Percentiles rank a stretch among this genome's conserved stretches.
Evolutionary conservation across 2,888 invertebrate genomes (phyloP).

Genomic region (Miltochrista miniata): DNA sequence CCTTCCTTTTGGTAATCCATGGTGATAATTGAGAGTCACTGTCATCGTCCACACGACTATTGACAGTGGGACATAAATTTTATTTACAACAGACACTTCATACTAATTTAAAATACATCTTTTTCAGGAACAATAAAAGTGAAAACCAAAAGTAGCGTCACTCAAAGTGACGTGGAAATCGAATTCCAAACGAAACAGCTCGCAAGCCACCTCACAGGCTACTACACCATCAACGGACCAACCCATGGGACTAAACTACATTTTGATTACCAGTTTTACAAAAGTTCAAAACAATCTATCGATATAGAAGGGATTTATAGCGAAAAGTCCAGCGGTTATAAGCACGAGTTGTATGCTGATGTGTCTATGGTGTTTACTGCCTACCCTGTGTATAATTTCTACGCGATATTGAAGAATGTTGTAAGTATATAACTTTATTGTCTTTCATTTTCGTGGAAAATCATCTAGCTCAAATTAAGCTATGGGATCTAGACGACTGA

Average conservation of each 20-base stretch:
- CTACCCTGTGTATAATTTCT: slow-evolving; percentile 89
- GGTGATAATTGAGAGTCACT: too few relatives aligned
- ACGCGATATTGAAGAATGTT: slow-evolving; percentile 85
- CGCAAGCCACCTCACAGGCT: slow-evolving; percentile 88
- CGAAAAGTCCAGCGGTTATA: slow-evolving; percentile 82
- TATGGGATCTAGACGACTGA: too few relatives aligned
- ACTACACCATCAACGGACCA: slow-evolving; percentile 84
- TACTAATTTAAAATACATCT: too few relatives aligned
- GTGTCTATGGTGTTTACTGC: slow-evolving; percentile 89
- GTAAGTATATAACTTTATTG: slow-evolving; percentile 68
- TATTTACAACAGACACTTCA: too few relatives aligned
- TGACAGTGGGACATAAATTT: too few relatives aligned
- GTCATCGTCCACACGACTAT: too few relatives aligned
- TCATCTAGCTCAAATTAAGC: too few relatives aligned
- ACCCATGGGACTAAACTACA: slow-evolving; percentile 84
- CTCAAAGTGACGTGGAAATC: slow-evolving; percentile 89
- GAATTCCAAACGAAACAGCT: slow-evolving; percentile 91
- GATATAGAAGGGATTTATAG: slow-evolving; percentile 74
- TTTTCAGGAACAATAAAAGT: slow-evolving; percentile 63
- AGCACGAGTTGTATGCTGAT: slow-evolving; percentile 85
- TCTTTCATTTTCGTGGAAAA: too few relatives aligned
- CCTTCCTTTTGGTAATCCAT: too few relatives aligned
- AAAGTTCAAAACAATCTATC: slow-evolving; percentile 81
- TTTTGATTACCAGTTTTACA: slow-evolving; percentile 86
- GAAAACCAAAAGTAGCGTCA: slow-evolving; percentile 83